A percentile compares a stretch with the other conserved stretches of the same genome.
phyloP scores from a whole-genome alignment of 2,797 vertebrate species.

The Melanotaenia parkinsoni region DNA sequence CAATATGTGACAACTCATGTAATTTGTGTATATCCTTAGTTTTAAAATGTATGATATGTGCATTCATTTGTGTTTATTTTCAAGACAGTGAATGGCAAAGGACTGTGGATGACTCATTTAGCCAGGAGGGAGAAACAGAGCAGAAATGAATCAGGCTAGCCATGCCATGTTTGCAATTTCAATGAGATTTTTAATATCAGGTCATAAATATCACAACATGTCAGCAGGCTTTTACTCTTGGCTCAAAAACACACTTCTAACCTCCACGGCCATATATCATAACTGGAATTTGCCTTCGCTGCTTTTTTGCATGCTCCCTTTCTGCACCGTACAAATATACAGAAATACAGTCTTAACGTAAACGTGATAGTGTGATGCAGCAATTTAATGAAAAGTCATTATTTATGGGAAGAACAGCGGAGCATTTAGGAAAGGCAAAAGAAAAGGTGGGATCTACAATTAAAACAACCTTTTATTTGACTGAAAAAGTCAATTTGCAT shows the following conservation, averaged over 20 bases:
- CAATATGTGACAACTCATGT: conserved; percentile 17
- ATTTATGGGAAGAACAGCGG: too few species aligned
- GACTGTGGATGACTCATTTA: conserved; percentile 62
- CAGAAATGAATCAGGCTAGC: conserved; percentile 37
- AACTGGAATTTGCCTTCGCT: conserved; percentile 16
- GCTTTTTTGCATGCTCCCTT: conserved; percentile 3
- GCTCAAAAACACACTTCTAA: conserved; percentile 19
- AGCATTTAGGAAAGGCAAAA: background rate
- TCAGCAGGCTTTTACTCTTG: conserved; percentile 21
- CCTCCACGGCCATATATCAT: conserved; percentile 22
- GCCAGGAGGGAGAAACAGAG: conserved; percentile 45
- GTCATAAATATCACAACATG: conserved; percentile 42
- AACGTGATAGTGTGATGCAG: background rate
- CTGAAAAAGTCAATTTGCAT: background rate
- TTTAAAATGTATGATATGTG: conserved; percentile 41
- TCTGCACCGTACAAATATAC: background rate
- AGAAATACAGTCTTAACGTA: background rate
- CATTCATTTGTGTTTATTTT: conserved; percentile 36
- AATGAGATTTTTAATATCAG: conserved; percentile 29
- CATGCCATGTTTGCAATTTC: conserved; percentile 40
- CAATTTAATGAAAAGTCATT: too few species aligned
- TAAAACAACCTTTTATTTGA: background rate
- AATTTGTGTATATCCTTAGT: conserved; percentile 25
- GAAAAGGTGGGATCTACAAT: background rate
- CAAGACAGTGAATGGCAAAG: conserved; percentile 24